Evolutionary conservation across 2,888 invertebrate species (phyloP).

Genomic region (Itoplectis maculator): DNA sequence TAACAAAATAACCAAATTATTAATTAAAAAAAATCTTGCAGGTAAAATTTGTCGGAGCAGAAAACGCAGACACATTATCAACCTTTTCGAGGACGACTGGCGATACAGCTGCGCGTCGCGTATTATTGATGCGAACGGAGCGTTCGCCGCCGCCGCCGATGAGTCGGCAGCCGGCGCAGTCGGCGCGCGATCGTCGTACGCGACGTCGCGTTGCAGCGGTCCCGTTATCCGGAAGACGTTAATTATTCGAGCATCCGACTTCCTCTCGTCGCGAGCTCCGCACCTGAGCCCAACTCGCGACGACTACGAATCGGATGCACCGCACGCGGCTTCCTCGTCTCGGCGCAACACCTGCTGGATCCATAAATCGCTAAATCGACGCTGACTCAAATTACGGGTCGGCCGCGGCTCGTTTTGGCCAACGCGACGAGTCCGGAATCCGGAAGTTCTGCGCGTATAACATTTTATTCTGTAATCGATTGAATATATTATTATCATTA

Average conservation of each 20-base stretch:
- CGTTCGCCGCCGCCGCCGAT: too few species aligned
- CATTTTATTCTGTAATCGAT: too few species aligned
- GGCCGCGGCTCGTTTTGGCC: neutral
- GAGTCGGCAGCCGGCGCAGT: slow-evolving; percentile 8
- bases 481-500: too few species aligned
- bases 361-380: neutral
- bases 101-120: slow-evolving; percentile 42
- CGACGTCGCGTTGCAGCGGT: slow-evolving; percentile 70
- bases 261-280: slow-evolving; percentile 69
- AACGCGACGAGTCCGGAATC: too few species aligned
- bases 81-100: slow-evolving; percentile 40
- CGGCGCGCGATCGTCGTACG: slow-evolving; percentile 39
- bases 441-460: too few species aligned
- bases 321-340: neutral
- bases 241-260: slow-evolving; percentile 73
- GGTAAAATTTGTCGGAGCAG: too few species aligned
- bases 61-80: too few species aligned
- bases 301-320: slow-evolving; percentile 18
- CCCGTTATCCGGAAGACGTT: slow-evolving; percentile 83
- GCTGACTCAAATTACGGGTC: slow-evolving; percentile 21
- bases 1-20: too few species aligned
- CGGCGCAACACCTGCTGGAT: neutral
- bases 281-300: too few species aligned
- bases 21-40: too few species aligned
- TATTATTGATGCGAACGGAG: too few species aligned